Evolutionary conservation across 2,888 invertebrate genomes (phyloP).

Genomic region (Epinotia demarniana): DNA sequence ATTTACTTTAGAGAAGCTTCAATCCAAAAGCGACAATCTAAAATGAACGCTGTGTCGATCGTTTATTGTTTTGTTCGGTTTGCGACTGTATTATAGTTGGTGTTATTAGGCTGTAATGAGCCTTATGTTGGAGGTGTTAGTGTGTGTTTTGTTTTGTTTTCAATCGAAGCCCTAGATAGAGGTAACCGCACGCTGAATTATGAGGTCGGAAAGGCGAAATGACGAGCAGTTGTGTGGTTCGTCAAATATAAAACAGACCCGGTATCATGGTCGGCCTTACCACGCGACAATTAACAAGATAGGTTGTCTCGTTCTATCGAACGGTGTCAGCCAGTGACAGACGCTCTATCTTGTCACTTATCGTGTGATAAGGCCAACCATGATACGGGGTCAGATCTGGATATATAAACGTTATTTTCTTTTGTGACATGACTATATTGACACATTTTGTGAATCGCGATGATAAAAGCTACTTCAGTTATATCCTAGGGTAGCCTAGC

Average conservation of each 20-base stretch:
- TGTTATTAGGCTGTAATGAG: background rate
- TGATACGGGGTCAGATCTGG: no score
- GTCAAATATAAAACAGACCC: background rate
- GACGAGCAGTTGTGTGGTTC: conserved; percentile 2
- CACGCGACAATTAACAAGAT: no score
- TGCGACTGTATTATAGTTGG: background rate
- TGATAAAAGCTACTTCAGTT: no score
- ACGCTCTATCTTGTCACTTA: no score
- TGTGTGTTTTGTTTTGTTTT: background rate
- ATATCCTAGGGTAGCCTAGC: no score
- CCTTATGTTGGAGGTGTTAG: background rate
- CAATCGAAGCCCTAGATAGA: background rate
- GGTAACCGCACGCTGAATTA: conserved; percentile 18
- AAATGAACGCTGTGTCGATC: background rate
- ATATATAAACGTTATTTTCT: background rate
- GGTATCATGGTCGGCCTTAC: no score
- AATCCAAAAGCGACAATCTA: background rate
- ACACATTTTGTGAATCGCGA: background rate
- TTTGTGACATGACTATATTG: background rate
- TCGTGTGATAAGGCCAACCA: no score
- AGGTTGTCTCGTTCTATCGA: no score
- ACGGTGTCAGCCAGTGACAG: no score
- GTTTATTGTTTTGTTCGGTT: background rate
- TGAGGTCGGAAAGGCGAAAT: conserved; percentile 19
- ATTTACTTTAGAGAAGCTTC: background rate